These are phyloP conservation scores for Phanerotoma sp. DNA, from an alignment of 2,888 invertebrate genomes.

Conservation along the genomic window DNA sequence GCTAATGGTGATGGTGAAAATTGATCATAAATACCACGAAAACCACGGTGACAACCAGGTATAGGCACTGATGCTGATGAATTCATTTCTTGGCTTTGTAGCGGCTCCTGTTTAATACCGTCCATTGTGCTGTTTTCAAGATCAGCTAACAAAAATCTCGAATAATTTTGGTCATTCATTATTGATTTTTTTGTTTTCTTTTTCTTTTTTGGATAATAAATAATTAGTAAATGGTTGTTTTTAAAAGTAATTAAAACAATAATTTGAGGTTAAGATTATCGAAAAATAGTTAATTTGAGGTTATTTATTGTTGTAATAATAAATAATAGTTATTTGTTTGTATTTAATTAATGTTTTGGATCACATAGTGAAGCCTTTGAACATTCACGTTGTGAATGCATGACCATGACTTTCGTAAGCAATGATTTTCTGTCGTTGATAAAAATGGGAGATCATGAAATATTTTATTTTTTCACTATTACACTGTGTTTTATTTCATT, in stretches of 20 bases:
- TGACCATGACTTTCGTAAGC: conserved; percentile 49
- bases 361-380: conserved; percentile 37
- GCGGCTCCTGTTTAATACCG: conserved; percentile 48
- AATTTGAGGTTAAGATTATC: too few species aligned
- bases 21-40: conserved; percentile 50
- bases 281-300: too few species aligned
- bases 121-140: conserved; percentile 42
- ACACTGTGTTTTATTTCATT: background rate
- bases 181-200: background rate
- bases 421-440: conserved; percentile 32
- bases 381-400: conserved; percentile 35
- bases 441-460: background rate
- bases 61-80: conserved; percentile 54
- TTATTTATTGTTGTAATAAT: background rate
- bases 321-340: conserved; percentile 5
- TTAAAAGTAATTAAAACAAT: too few species aligned
- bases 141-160: conserved; percentile 41
- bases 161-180: conserved; percentile 48
- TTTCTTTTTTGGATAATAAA: too few species aligned
- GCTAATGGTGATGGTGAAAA: conserved; percentile 53
- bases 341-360: conserved; percentile 8
- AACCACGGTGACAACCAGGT: conserved; percentile 50
- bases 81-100: conserved; percentile 42
- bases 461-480: background rate
- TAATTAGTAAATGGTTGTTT: too few species aligned